A percentile compares a stretch with the other conserved stretches of the same genome.
Conservation (phyloP, 1,140 invertebrate genomes). For the Drosophila mauritiana region DNA sequence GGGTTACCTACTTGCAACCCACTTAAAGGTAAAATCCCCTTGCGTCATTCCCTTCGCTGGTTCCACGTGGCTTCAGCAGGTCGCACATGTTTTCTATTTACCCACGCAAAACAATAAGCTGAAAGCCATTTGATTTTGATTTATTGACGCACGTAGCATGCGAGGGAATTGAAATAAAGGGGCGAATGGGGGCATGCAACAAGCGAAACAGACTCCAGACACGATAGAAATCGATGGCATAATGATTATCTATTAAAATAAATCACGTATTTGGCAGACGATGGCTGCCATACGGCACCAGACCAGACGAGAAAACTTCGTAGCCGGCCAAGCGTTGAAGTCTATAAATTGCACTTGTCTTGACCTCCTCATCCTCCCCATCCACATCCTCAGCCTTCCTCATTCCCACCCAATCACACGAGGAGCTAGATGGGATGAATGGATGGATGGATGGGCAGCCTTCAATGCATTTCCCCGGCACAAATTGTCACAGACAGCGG, state of each 20-base stretch:
- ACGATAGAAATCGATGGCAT: constrained; percentile 76
- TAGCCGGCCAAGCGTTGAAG: constrained; percentile 61
- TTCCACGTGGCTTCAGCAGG: constrained; percentile 28
- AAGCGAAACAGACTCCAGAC: constrained; percentile 61
- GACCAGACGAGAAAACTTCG: constrained; percentile 11
- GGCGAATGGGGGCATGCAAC: constrained; percentile 57
- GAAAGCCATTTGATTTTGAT: constrained; percentile 78
- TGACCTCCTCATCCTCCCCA: constrained; percentile 21
- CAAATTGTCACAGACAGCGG: constrained; percentile 73
- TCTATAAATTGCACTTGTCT: constrained; percentile 76
- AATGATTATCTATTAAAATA: constrained; percentile 84
- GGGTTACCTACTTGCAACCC: background rate
- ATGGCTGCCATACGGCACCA: constrained; percentile 29
- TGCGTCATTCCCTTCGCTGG: background rate
- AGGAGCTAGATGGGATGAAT: background rate
- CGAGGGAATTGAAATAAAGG: background rate
- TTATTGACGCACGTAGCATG: constrained; percentile 71
- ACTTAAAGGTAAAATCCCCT: background rate
- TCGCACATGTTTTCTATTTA: constrained; percentile 44
- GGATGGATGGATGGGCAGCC: constrained; percentile 5
- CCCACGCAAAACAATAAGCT: constrained; percentile 75
- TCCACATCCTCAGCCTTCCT: background rate
- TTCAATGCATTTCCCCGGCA: constrained; percentile 41
- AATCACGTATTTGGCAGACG: constrained; percentile 79
- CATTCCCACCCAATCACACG: constrained; percentile 2